Evolutionary conservation across 1,140 invertebrate species (phyloP).

Genomic region (Steinernema khuongi): DNA sequence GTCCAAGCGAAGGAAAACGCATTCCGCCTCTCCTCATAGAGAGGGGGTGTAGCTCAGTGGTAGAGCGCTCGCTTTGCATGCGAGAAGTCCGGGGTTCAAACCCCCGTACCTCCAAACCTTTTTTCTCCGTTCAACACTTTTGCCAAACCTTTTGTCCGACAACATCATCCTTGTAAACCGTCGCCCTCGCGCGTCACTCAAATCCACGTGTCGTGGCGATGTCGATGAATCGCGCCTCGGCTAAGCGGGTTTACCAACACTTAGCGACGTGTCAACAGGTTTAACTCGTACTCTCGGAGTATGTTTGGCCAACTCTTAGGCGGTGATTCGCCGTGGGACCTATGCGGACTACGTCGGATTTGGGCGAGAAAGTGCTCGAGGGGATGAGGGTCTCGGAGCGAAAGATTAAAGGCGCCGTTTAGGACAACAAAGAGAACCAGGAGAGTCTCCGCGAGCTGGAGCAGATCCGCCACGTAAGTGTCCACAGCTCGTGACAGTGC

Average conservation of each 20-base stretch:
- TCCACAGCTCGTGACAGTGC: not conserved
- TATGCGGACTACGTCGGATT: not conserved
- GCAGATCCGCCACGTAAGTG: conserved; percentile 45
- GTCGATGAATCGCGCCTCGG: not conserved
- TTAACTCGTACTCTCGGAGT: not conserved
- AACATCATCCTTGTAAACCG: no score
- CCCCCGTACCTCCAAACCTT: conserved; percentile 30
- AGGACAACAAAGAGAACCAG: conserved; percentile 36
- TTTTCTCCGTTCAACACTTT: no score
- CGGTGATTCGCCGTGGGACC: not conserved
- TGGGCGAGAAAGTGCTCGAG: not conserved
- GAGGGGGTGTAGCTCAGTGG: conserved; percentile 14
- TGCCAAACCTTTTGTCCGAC: no score
- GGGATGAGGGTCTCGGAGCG: not conserved
- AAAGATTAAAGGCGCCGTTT: not conserved
- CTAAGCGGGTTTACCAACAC: not conserved
- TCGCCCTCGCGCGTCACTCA: not conserved
- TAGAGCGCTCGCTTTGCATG: conserved; percentile 41
- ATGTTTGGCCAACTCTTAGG: not conserved
- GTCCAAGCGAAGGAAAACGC: no score
- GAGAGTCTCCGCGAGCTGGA: conserved; percentile 50
- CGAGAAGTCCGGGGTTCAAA: conserved; percentile 39
- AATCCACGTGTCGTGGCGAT: not conserved
- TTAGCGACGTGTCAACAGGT: conserved; percentile 10
- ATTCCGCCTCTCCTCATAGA: no score